Base-by-base conservation (phyloP, 2,888 invertebrate species). In the Endomychus coccineus region DNA sequence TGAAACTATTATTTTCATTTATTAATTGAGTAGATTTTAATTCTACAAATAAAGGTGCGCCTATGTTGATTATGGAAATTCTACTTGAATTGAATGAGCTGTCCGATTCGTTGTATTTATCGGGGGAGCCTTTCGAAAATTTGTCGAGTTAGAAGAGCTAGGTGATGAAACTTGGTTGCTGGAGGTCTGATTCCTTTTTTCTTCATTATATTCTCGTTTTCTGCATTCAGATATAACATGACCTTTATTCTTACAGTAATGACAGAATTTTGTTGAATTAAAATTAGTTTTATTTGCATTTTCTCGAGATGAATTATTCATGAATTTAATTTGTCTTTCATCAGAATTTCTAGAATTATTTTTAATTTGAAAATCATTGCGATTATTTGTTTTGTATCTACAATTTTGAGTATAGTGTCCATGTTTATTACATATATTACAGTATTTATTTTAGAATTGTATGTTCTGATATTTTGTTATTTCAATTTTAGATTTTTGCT, bases 141-240 rank as follows among this genome's bases (percentile, higher is more conserved):
- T 34, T 34, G 25, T 34, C 30, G 22, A 13, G 17, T 19, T 38
- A 17, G 25, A 11, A 17, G 7, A 12, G 14, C 16, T 23, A 9
- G 14, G 10, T 7, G 17, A 13, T 11, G 14, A 13, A 27, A 14
- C n/a, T 27, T 16, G 11, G 19, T 34, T 27, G 14, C 23, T n/a
- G 3, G 23, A 14, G 6, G 7, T 27, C 36, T 27, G 29, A n/a
- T n/a, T n/a, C 24, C 23, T 42, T 17, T 14, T 35, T 11, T 31
- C 36, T 15, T 42, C 42, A 16, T 39, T 45, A 53, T 43, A 50
- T 52, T 36, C 36, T 11, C 46, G 28, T 32, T 42, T 46, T 9
- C 39, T 17, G 24, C 46, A 45, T 30, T 44, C 46, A 16, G 15
- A 14, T 3, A 46, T 44, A 0, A 40, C 14, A 29, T 44, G 44